phyloP scores from a whole-genome alignment of 2,113 vertebrate genomes.

The Apteryx mantelli region DNA sequence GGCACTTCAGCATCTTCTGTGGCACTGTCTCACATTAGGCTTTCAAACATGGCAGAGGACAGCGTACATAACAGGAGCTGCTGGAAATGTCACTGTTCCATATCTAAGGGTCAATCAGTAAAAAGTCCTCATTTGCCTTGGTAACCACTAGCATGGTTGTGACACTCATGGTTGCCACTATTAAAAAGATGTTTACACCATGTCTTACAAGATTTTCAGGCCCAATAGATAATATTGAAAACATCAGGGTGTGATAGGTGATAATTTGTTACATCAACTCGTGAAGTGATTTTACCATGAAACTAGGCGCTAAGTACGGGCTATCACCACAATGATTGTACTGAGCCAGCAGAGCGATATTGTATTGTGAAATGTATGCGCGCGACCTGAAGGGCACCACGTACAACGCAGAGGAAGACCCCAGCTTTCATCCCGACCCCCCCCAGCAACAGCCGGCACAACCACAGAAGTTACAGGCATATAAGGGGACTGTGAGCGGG shows the following conservation, averaged over 20 bases:
- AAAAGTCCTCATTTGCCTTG: not conserved
- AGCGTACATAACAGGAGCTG: rapidly evolving
- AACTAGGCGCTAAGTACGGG: too few species aligned
- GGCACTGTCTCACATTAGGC: not conserved
- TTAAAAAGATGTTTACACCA: not conserved
- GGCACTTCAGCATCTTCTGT: not conserved
- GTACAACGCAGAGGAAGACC: too few species aligned
- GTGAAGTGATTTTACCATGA: too few species aligned
- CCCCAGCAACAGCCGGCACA: too few species aligned
- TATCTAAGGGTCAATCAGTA: not conserved
- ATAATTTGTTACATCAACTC: too few species aligned
- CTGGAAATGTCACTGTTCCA: not conserved
- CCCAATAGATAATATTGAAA: not conserved
- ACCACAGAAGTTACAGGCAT: too few species aligned
- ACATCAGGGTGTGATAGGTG: not conserved
- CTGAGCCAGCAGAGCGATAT: too few species aligned
- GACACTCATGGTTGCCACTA: not conserved
- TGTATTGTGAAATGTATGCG: too few species aligned
- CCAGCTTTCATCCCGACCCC: too few species aligned
- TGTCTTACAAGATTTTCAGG: not conserved
- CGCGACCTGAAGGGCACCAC: too few species aligned
- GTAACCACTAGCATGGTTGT: not conserved
- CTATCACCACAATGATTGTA: too few species aligned
- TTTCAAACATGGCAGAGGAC: not conserved
- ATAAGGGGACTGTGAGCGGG: too few species aligned